Evolutionary conservation across 2,113 vertebrate genomes (phyloP).

Genomic region (Pygoscelis adeliae): DNA sequence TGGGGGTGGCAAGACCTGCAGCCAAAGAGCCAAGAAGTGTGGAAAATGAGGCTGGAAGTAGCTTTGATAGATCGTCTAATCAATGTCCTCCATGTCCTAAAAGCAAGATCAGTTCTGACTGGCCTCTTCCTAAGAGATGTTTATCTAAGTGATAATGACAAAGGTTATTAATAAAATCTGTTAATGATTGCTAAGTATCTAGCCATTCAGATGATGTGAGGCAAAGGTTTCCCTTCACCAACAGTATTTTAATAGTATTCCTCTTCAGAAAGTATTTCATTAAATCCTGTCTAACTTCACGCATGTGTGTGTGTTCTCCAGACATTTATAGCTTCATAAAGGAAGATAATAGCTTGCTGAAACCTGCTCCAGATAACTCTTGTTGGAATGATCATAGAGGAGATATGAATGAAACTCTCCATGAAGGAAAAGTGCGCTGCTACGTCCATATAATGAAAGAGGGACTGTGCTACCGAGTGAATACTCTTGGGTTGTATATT

Average conservation of each 20-base stretch:
- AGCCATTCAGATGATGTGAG: background rate
- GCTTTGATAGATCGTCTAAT: background rate
- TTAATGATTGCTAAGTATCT: slow-evolving; percentile 12
- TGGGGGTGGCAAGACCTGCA: background rate
- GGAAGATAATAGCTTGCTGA: slow-evolving; percentile 82
- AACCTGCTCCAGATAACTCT: slow-evolving; percentile 84
- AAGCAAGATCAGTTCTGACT: background rate
- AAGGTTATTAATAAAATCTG: slow-evolving; percentile 44
- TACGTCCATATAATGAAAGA: slow-evolving; percentile 94
- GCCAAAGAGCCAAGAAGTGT: background rate
- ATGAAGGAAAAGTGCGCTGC: slow-evolving; percentile 88
- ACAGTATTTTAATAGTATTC: slow-evolving; percentile 41
- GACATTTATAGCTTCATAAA: slow-evolving; percentile 89
- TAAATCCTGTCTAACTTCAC: slow-evolving; percentile 46
- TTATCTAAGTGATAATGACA: background rate
- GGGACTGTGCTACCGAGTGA: slow-evolving; percentile 91
- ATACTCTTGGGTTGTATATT: slow-evolving; percentile 91
- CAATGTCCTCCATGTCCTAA: background rate
- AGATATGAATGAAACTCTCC: slow-evolving; percentile 88
- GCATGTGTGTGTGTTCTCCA: slow-evolving; percentile 68
- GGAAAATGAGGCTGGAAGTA: background rate
- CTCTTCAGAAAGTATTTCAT: slow-evolving; percentile 39
- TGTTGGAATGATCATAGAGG: slow-evolving; percentile 93
- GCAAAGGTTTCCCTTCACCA: slow-evolving; percentile 26
- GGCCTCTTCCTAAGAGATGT: background rate